A percentile compares a stretch with the other conserved stretches of the same genome.
These are phyloP conservation scores for Phyllotreta cruciferae DNA, from an alignment of 2,888 invertebrate genomes.

Conservation along the genomic window DNA sequence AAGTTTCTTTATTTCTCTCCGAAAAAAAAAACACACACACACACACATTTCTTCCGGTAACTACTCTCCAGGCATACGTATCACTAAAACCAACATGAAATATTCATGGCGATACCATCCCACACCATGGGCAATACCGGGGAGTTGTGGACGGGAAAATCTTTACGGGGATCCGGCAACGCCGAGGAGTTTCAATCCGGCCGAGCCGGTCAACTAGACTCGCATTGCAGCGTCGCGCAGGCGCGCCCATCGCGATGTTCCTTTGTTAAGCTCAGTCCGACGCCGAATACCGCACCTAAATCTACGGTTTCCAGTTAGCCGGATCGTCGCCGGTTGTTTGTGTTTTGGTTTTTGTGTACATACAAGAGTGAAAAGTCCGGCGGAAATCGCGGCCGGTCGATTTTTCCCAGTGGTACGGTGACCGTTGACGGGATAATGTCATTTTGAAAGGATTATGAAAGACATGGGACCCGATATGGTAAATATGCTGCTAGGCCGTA, in stretches of 20 bases:
- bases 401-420: constrained; percentile 33
- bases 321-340: constrained; percentile 58
- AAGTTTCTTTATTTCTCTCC: too few species aligned
- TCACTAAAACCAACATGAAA: not conserved
- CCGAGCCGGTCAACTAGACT: constrained; percentile 40
- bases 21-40: too few species aligned
- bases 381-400: constrained; percentile 4
- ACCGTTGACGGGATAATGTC: constrained; percentile 40
- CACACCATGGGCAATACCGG: not conserved
- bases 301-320: constrained; percentile 54
- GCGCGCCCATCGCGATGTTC: constrained; percentile 48
- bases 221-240: constrained; percentile 52
- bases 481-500: constrained; percentile 49
- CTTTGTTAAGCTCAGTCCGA: constrained; percentile 54
- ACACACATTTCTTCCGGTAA: too few species aligned
- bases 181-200: constrained; percentile 30
- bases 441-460: constrained; percentile 67
- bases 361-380: constrained; percentile 13
- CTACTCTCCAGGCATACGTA: too few species aligned
- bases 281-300: constrained; percentile 54
- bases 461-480: constrained; percentile 85
- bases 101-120: not conserved
- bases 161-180: constrained; percentile 3
- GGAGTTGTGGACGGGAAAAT: constrained; percentile 2
- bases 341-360: constrained; percentile 40